Percentiles rank a stretch among this genome's conserved stretches.
Evolutionary conservation across 2,797 vertebrate species (phyloP).

Genomic region (Euphonia xanthogaster): DNA sequence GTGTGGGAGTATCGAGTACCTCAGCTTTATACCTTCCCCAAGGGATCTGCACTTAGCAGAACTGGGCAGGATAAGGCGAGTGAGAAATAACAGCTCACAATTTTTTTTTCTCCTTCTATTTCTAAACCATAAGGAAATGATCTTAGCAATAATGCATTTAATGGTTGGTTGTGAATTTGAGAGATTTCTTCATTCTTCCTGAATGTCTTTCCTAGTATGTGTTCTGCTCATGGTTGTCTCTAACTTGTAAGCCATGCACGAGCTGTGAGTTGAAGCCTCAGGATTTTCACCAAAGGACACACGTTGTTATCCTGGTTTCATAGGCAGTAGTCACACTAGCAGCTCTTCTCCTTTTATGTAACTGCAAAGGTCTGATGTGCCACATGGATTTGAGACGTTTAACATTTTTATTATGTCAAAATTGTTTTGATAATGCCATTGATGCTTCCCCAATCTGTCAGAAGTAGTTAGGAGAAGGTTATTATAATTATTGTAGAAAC

Average conservation of each 20-base stretch:
- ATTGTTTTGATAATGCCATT: neutral
- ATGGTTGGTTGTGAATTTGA: neutral
- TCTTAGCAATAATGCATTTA: neutral
- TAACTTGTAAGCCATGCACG: neutral
- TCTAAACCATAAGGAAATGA: neutral
- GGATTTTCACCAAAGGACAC: neutral
- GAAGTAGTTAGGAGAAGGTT: neutral
- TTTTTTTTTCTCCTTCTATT: neutral
- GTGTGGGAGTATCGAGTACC: neutral
- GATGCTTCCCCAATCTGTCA: neutral
- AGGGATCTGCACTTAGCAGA: neutral
- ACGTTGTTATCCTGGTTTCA: neutral
- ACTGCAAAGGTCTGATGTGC: neutral
- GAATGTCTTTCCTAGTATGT: neutral
- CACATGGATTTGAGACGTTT: neutral
- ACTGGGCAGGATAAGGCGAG: neutral
- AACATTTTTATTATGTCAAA: neutral
- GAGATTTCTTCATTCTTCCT: neutral
- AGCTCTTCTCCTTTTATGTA: neutral
- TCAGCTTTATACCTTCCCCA: neutral
- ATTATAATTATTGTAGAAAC: neutral
- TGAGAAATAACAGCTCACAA: neutral
- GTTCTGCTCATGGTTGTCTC: neutral
- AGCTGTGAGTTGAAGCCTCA: neutral
- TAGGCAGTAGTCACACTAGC: neutral